Evolutionary conservation across 2,888 invertebrate species (phyloP).

Genomic region (Drosophila limbata): DNA sequence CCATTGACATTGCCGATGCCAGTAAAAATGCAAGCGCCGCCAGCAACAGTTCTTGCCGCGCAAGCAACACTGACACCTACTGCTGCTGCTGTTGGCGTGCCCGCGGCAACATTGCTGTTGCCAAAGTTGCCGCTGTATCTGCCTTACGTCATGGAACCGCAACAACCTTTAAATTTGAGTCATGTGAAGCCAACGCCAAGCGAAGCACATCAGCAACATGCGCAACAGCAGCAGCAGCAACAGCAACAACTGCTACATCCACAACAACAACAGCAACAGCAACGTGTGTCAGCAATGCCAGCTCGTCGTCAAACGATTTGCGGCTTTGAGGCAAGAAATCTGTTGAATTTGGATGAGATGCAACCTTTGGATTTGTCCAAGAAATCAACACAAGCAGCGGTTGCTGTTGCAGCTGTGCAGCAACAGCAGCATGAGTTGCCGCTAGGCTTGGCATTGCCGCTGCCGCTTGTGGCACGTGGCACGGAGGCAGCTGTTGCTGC

Average conservation of each 20-base stretch:
- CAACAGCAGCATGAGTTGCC: slow-evolving; percentile 9
- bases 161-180: slow-evolving; percentile 75
- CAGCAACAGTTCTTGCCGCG: slow-evolving; percentile 9
- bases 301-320: slow-evolving; percentile 81
- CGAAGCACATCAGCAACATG: slow-evolving; percentile 25
- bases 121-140: slow-evolving; percentile 71
- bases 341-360: slow-evolving; percentile 75
- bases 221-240: slow-evolving; percentile 28
- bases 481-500: slow-evolving; percentile 40
- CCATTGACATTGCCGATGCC: slow-evolving; percentile 14
- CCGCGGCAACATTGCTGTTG: slow-evolving; percentile 44
- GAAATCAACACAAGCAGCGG: slow-evolving; percentile 65
- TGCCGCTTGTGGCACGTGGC: slow-evolving; percentile 18
- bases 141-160: slow-evolving; percentile 61
- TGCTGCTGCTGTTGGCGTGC: slow-evolving; percentile 2
- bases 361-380: slow-evolving; percentile 83
- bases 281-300: slow-evolving; percentile 63
- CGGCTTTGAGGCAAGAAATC: slow-evolving; percentile 79
- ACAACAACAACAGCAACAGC: slow-evolving; percentile 29
- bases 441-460: slow-evolving; percentile 1
- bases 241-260: slow-evolving; percentile 15
- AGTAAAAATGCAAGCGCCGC: slow-evolving; percentile 2
- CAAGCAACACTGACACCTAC: slow-evolving; percentile 1
- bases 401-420: slow-evolving; percentile 6
- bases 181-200: slow-evolving; percentile 40